phyloP scores from a whole-genome alignment of 2,113 vertebrate genomes.

The Empidonax alnorum region DNA sequence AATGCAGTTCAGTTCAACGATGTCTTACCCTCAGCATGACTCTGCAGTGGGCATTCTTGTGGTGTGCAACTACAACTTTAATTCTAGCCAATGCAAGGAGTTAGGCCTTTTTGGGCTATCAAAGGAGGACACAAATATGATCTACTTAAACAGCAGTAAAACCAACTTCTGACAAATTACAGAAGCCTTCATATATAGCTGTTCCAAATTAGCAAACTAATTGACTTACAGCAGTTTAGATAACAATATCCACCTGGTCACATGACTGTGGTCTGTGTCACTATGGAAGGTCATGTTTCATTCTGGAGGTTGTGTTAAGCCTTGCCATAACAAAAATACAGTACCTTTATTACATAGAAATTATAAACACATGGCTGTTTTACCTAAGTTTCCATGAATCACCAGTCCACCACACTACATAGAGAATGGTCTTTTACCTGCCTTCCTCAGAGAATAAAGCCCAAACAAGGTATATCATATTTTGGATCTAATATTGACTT shows the following conservation, averaged over 20 bases:
- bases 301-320: not conserved
- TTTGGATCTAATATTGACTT: not conserved
- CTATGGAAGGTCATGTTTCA: not conserved
- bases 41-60: not conserved
- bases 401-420: not conserved
- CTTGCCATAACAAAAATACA: not conserved
- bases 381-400: not conserved
- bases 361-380: not conserved
- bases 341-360: not conserved
- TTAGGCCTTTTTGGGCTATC: not conserved
- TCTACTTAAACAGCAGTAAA: not conserved
- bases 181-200: not conserved
- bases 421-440: not conserved
- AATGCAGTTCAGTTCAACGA: not conserved
- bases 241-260: not conserved
- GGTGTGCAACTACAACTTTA: not conserved
- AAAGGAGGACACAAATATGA: not conserved
- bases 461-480: not conserved
- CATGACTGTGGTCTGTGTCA: not conserved
- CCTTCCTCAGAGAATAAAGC: not conserved
- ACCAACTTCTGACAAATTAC: not conserved
- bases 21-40: not conserved
- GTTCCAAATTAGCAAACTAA: conserved; percentile 6
- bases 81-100: not conserved
- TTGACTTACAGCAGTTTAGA: not conserved